These are phyloP conservation scores for Sinocyclocheilus maitianheensis DNA, from an alignment of 2,113 vertebrate species.

Conservation along the genomic window DNA sequence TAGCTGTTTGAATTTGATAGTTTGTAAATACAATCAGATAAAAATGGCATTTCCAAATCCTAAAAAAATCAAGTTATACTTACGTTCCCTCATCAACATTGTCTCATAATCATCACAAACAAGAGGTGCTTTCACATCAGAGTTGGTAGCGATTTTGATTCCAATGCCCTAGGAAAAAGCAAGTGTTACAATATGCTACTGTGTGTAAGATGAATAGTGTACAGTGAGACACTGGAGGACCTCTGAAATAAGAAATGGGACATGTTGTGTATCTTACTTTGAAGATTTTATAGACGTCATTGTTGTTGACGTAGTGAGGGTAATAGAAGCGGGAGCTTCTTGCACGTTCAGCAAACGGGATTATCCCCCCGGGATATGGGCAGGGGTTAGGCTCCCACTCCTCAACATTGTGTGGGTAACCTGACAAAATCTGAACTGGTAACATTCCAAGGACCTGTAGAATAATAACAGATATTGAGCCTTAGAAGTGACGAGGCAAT, in stretches of 20 bases:
- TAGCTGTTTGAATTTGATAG: background rate
- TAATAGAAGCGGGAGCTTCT: background rate
- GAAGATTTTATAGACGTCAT: conserved; percentile 70
- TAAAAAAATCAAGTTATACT: background rate
- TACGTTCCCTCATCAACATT: background rate
- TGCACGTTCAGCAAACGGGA: too few relatives aligned
- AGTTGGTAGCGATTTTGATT: conserved; percentile 72
- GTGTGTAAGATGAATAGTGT: background rate
- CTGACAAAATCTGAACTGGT: conserved; percentile 71
- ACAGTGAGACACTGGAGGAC: background rate
- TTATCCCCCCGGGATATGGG: background rate
- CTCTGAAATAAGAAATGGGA: background rate
- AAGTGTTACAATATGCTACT: background rate
- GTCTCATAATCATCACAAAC: conserved; percentile 35
- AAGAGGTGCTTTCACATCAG: conserved; percentile 63
- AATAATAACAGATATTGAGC: background rate
- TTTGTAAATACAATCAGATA: background rate
- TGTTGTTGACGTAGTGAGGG: background rate
- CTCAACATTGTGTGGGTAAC: conserved; percentile 62
- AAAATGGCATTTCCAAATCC: background rate
- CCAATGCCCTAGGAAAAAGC: conserved; percentile 62
- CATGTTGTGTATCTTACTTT: conserved; percentile 56
- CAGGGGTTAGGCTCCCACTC: conserved; percentile 58
- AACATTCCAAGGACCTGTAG: conserved; percentile 77
- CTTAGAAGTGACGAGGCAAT: background rate